Evolutionary conservation across 2,888 invertebrate species (phyloP).

Genomic region (Rhagophthalmus giganteus): DNA sequence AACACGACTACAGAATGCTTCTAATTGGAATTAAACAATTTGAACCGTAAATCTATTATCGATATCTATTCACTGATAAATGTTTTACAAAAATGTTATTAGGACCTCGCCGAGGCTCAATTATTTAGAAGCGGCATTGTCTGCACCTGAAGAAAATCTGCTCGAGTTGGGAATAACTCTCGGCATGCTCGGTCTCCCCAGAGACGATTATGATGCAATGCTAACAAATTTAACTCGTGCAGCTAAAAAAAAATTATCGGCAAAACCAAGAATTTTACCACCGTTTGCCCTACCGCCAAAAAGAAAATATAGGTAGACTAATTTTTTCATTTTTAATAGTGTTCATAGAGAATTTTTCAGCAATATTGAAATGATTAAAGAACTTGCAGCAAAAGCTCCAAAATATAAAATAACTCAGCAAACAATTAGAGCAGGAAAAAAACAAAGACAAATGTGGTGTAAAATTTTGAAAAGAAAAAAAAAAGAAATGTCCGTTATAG

Average conservation of each 20-base stretch:
- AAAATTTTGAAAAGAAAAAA: constrained; percentile 35
- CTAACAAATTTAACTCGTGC: constrained; percentile 51
- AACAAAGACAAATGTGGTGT: constrained; percentile 46
- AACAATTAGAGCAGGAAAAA: constrained; percentile 36
- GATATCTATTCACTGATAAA: too few species aligned
- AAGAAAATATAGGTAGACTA: not conserved
- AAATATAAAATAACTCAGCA: constrained; percentile 41
- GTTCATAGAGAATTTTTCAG: too few species aligned
- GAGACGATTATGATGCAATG: constrained; percentile 62
- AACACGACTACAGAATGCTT: constrained; percentile 64
- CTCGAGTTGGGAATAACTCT: constrained; percentile 55
- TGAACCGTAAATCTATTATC: constrained; percentile 47
- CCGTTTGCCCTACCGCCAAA: not conserved
- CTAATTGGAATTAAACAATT: constrained; percentile 57
- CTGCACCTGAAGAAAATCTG: constrained; percentile 61
- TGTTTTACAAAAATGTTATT: constrained; percentile 4
- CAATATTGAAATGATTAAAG: constrained; percentile 36
- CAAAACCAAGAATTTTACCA: constrained; percentile 32
- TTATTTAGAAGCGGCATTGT: constrained; percentile 60
- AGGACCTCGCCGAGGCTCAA: too few species aligned
- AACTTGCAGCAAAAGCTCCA: constrained; percentile 39
- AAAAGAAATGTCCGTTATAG: constrained; percentile 14
- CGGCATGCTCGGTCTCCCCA: constrained; percentile 64
- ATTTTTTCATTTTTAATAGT: too few species aligned
- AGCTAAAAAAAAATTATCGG: constrained; percentile 37